Evolutionary conservation across 2,797 vertebrate species (phyloP).

Genomic region (Periparus ater): DNA sequence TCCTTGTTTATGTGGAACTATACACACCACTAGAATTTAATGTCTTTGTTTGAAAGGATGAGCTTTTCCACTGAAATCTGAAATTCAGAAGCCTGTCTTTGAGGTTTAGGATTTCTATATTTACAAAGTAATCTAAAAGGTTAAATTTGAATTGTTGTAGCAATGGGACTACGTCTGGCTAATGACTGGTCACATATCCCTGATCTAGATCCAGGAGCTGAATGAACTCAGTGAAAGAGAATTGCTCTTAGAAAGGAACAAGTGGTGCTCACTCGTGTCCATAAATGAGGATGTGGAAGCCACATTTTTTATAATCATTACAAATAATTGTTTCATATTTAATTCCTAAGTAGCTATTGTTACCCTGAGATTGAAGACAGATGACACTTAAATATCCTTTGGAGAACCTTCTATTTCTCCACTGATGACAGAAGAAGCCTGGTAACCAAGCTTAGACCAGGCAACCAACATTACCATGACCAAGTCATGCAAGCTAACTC

Average conservation of each 20-base stretch:
- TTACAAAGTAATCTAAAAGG: not conserved
- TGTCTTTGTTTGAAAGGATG: not conserved
- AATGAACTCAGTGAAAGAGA: not conserved
- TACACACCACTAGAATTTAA: not conserved
- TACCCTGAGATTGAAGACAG: not conserved
- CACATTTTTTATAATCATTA: not conserved
- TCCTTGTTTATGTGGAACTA: not conserved
- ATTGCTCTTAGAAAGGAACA: not conserved
- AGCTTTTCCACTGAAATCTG: not conserved
- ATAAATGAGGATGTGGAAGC: not conserved
- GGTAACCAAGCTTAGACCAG: not conserved
- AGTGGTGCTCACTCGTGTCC: not conserved
- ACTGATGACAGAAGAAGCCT: not conserved
- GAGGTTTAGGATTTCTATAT: not conserved
- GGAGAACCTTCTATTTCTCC: not conserved
- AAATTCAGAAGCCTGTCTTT: not conserved
- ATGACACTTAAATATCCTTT: not conserved
- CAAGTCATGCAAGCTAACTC: not conserved
- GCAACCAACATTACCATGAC: not conserved
- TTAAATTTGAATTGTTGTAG: not conserved
- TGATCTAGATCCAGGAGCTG: not conserved
- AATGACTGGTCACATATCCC: not conserved
- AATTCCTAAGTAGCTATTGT: not conserved
- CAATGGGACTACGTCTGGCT: not conserved
- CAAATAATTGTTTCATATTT: not conserved